phyloP scores from a whole-genome alignment of 2,888 invertebrate species.

The Dasypogon diadema region DNA sequence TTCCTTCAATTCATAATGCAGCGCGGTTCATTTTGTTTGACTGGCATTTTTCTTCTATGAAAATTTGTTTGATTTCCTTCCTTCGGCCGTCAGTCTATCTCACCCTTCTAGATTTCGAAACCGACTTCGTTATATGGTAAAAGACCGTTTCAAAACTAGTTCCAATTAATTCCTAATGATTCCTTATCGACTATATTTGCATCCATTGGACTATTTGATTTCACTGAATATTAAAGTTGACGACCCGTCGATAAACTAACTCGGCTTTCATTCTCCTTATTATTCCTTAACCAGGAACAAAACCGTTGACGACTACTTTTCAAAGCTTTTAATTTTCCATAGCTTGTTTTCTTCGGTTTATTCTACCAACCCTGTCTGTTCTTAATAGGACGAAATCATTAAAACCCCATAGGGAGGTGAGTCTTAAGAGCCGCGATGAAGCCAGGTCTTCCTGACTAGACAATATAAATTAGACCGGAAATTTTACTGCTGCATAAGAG shows the following conservation, averaged over 20 bases:
- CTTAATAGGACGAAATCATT: slow-evolving; percentile 7
- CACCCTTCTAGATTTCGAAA: no score
- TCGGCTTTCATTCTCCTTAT: not conserved
- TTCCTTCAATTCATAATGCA: no score
- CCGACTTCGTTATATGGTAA: no score
- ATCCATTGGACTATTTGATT: no score
- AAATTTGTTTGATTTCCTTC: no score
- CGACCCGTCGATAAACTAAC: not conserved
- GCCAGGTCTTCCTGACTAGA: slow-evolving; percentile 4
- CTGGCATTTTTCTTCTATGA: no score
- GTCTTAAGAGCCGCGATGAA: slow-evolving; percentile 3
- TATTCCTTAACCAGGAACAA: not conserved
- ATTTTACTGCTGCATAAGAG: slow-evolving; percentile 21
- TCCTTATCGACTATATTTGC: no score
- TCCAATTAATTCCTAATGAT: no score
- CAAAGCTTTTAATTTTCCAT: slow-evolving; percentile 15
- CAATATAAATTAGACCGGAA: slow-evolving; percentile 21
- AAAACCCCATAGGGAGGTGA: not conserved
- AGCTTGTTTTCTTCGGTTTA: not conserved
- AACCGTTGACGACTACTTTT: slow-evolving; percentile 2
- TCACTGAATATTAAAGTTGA: no score
- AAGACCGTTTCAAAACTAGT: no score
- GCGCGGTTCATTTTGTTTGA: no score
- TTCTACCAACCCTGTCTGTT: slow-evolving; percentile 7
- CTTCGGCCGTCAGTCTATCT: no score